phyloP scores from a whole-genome alignment of 2,888 invertebrate genomes.

The Campopleginae sp. region DNA sequence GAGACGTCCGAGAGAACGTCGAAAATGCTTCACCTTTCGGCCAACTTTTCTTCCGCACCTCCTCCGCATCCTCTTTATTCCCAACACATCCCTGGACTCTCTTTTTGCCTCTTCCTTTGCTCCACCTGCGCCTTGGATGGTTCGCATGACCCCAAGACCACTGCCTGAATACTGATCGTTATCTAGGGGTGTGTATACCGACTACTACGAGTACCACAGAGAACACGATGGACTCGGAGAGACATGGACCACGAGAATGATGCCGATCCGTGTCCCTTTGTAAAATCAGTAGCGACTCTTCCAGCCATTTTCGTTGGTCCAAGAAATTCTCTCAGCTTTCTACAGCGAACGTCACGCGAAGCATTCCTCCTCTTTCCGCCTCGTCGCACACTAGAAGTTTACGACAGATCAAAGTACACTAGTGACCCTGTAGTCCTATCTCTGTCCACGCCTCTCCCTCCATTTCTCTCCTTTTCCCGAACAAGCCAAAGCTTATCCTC shows the following conservation, averaged over 20 bases:
- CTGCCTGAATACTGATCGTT: constrained; percentile 74
- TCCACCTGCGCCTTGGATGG: constrained; percentile 47
- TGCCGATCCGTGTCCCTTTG: constrained; percentile 75
- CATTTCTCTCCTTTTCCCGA: constrained; percentile 64
- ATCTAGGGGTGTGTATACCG: constrained; percentile 53
- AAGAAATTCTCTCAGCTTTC: constrained; percentile 53
- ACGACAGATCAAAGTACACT: constrained; percentile 69
- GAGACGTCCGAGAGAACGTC: constrained; percentile 64
- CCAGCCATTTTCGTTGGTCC: constrained; percentile 70
- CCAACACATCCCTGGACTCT: constrained; percentile 34
- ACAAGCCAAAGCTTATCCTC: constrained; percentile 59
- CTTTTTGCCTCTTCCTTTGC: constrained; percentile 52
- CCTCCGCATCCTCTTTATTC: constrained; percentile 42
- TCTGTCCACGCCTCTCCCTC: constrained; percentile 66
- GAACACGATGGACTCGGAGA: constrained; percentile 30
- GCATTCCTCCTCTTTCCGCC: constrained; percentile 55
- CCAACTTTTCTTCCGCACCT: constrained; percentile 12
- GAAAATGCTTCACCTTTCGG: constrained; percentile 45
- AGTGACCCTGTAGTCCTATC: constrained; percentile 69
- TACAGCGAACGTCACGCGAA: constrained; percentile 37
- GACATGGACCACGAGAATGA: constrained; percentile 59
- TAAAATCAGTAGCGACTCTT: constrained; percentile 77
- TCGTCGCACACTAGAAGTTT: constrained; percentile 67
- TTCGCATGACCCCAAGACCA: constrained; percentile 74
- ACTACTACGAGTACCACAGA: constrained; percentile 39